A percentile compares a stretch with the other conserved stretches of the same genome.
These are phyloP conservation scores for Rhodinocichla rosea DNA, from an alignment of 2,113 vertebrate species.

Conservation along the genomic window DNA sequence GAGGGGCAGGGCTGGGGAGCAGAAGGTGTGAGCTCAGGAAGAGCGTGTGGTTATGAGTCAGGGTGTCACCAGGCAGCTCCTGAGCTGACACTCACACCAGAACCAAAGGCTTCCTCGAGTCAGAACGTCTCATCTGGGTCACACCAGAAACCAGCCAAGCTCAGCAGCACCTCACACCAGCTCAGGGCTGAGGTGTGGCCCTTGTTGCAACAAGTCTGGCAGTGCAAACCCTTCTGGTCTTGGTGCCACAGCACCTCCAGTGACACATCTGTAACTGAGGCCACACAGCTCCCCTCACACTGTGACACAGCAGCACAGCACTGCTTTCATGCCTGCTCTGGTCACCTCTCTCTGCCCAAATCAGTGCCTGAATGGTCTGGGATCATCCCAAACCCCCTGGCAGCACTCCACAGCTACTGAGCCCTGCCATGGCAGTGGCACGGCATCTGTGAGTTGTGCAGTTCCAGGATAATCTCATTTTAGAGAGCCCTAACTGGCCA, in stretches of 20 bases:
- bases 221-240: background rate
- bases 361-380: background rate
- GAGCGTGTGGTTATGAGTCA: constrained; percentile 51
- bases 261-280: background rate
- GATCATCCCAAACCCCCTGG: background rate
- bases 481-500: background rate
- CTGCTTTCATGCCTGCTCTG: fast-evolving
- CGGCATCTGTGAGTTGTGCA: background rate
- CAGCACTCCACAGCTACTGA: background rate
- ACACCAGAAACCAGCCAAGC: background rate
- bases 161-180: background rate
- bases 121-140: background rate
- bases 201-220: background rate
- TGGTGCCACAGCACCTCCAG: background rate
- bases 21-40: constrained; percentile 6
- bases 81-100: background rate
- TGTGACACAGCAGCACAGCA: background rate
- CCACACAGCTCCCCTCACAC: background rate
- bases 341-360: background rate
- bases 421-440: background rate
- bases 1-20: background rate
- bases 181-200: background rate
- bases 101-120: constrained; percentile 11
- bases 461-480: background rate
- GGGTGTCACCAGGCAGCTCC: background rate